phyloP scores from a whole-genome alignment of 2,797 vertebrate genomes.

The Onychomys arenicola region DNA sequence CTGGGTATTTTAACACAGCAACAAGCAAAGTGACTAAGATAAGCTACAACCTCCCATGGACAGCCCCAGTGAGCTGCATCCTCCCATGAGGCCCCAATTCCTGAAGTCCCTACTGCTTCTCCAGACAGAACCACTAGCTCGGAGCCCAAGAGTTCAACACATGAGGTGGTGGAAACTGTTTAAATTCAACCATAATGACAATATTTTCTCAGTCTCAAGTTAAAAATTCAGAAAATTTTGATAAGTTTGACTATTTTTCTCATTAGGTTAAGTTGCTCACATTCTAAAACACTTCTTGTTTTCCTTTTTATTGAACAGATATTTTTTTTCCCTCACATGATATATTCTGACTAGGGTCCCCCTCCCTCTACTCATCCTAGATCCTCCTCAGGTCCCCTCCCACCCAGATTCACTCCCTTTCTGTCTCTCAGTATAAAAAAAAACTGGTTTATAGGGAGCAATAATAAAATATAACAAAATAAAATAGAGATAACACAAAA shows the following conservation, averaged over 20 bases:
- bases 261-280: neutral
- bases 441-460: neutral
- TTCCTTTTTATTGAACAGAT: neutral
- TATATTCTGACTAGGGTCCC: neutral
- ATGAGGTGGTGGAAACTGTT: neutral
- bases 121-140: neutral
- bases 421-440: too few species aligned
- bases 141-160: neutral
- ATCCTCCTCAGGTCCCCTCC: neutral
- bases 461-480: neutral
- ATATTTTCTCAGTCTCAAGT: neutral
- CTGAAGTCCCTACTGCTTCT: neutral
- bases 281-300: neutral
- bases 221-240: constrained; percentile 15
- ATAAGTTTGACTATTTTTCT: neutral
- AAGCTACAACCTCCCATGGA: neutral
- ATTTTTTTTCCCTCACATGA: neutral
- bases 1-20: neutral
- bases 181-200: neutral
- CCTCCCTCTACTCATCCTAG: neutral
- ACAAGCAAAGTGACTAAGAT: neutral
- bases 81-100: neutral
- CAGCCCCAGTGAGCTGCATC: neutral
- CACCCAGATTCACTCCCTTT: neutral
- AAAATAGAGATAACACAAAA: neutral